Evolutionary conservation across 2,113 vertebrate genomes (phyloP).

Genomic region (Chaetodon trifascialis): DNA sequence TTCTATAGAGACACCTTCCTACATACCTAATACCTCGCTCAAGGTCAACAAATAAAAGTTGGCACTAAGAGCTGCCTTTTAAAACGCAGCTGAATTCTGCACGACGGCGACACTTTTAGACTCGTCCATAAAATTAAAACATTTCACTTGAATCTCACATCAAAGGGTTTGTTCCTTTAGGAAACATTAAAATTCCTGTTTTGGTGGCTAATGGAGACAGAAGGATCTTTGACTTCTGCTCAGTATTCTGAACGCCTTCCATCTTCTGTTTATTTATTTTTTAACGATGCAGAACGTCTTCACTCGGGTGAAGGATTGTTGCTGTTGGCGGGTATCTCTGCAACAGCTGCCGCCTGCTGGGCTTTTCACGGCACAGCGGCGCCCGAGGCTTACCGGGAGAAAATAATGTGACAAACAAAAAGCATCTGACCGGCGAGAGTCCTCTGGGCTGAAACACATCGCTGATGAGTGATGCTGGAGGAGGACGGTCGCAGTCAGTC

Average conservation of each 20-base stretch:
- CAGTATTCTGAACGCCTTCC: background rate
- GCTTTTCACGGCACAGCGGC: constrained; percentile 2
- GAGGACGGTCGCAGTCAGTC: constrained; percentile 14
- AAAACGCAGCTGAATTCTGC: background rate
- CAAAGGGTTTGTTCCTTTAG: background rate
- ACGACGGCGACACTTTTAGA: background rate
- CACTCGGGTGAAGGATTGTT: constrained; percentile 29
- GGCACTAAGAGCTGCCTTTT: background rate
- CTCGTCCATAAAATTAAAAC: background rate
- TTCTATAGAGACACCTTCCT: background rate
- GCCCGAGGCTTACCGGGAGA: constrained; percentile 26
- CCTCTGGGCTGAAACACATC: constrained; percentile 27
- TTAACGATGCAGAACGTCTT: constrained; percentile 8
- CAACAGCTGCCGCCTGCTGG: constrained; percentile 37
- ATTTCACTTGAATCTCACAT: background rate
- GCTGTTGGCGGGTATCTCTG: constrained; percentile 31
- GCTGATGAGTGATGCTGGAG: constrained; percentile 28
- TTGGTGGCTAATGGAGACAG: background rate
- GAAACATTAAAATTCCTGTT: background rate
- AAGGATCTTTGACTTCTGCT: background rate
- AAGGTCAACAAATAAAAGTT: background rate
- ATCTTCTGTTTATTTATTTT: background rate
- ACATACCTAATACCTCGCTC: background rate
- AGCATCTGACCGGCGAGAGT: constrained; percentile 26
- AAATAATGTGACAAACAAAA: constrained; percentile 47